Percentiles rank a stretch among this genome's conserved stretches.
Evolutionary conservation across 2,888 invertebrate genomes (phyloP).

Genomic region (Palloptera scutellata): DNA sequence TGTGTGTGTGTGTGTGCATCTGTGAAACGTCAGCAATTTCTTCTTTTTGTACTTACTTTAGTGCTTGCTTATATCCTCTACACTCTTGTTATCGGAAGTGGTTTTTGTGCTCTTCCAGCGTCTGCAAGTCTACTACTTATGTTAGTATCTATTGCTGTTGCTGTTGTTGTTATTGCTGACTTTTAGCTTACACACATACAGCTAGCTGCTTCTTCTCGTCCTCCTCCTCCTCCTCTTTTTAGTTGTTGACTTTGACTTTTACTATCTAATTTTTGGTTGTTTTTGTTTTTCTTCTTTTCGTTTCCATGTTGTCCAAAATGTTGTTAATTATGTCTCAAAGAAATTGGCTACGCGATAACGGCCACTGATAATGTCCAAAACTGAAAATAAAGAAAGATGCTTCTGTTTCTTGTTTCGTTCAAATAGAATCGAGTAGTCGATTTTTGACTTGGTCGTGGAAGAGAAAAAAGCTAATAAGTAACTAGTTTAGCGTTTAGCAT

Average conservation of each 20-base stretch:
- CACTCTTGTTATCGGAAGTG: neutral
- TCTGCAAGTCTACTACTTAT: neutral
- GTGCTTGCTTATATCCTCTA: neutral
- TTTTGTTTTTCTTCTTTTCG: neutral
- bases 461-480: too few species aligned
- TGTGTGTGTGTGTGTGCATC: neutral
- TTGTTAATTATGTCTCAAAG: conserved; percentile 22
- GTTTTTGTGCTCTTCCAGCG: neutral
- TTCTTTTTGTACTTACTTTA: neutral
- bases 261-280: neutral
- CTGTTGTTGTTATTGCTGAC: too few species aligned
- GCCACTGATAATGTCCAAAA: conserved; percentile 18
- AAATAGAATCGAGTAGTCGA: neutral
- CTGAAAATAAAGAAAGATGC: conserved; percentile 7
- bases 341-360: conserved; percentile 26
- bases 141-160: neutral
- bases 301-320: conserved; percentile 9
- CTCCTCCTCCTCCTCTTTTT: neutral
- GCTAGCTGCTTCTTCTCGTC: neutral
- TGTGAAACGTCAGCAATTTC: neutral
- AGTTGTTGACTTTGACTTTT: neutral
- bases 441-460: neutral
- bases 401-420: conserved; percentile 6
- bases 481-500: neutral
- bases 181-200: neutral